Evolutionary conservation across 2,113 vertebrate genomes (phyloP).

Genomic region (Piaya cayana): DNA sequence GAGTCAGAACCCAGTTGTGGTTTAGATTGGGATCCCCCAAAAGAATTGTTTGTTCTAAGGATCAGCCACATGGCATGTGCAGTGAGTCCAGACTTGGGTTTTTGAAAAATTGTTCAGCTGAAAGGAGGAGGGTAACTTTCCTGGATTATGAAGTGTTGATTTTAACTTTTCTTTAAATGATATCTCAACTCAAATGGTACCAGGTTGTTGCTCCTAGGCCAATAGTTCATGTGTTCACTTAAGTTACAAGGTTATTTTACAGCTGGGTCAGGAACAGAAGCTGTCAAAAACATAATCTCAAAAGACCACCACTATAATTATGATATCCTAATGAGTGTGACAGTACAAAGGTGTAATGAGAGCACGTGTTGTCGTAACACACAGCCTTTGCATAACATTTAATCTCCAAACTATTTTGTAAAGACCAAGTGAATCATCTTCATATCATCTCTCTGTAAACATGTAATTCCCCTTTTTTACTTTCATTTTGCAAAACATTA

Average conservation of each 20-base stretch:
- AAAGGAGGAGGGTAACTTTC: neutral
- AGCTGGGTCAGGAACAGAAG: neutral
- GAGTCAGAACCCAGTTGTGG: neutral
- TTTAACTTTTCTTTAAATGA: neutral
- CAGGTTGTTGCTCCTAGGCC: neutral
- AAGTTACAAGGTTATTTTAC: neutral
- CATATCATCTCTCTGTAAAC: neutral
- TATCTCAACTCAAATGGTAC: neutral
- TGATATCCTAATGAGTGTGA: neutral
- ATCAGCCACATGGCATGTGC: neutral
- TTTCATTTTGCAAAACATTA: neutral
- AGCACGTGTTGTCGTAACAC: fast-evolving
- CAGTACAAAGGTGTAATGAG: neutral
- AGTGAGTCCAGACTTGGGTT: neutral
- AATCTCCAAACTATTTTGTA: neutral
- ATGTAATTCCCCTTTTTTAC: neutral
- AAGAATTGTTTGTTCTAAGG: slow-evolving; percentile 9
- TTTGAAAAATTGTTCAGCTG: neutral
- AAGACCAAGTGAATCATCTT: neutral
- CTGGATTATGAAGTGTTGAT: neutral
- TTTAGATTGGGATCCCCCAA: neutral
- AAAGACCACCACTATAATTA: neutral
- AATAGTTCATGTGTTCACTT: neutral
- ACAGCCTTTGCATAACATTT: neutral
- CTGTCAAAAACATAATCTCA: neutral